Base-by-base conservation (phyloP, 1,140 invertebrate species). In the Lasioglossum baleicum region DNA sequence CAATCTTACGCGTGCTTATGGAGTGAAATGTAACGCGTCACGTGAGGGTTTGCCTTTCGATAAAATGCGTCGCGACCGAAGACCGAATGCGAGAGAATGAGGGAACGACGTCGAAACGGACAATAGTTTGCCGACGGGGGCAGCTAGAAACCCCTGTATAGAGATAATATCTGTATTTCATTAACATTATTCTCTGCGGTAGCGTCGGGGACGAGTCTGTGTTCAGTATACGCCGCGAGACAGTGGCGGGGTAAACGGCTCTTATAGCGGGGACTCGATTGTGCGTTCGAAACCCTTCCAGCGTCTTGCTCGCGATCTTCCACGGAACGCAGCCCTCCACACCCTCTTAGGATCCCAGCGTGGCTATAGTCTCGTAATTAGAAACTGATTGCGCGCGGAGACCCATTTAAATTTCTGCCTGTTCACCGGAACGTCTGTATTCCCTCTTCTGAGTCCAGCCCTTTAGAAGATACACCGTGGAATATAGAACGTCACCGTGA, bases 141-240 rank as follows among this genome's bases (percentile, higher is more conserved):
- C 15, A 60, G 53, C 67, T 71, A 68, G 82, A 83, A 80, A 75
- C 83, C 89, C 90, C 89, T 92, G 90, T 91, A 90, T 90, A 89
- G 88, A 93, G 92, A 93, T 92, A 75, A 83, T 92, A 92, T 92
- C 92, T 92, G 91, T 92, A 93, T 93, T 92, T 92, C 92, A 93
- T 93, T 92, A 93, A 92, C 92, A 93, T 93, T 93, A 93, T 93
- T 92, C 92, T 93, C 90, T 82, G 87, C 82, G 89, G 88, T 88
- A 90, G 90, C 90, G 88, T 90, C 84, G 75, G 73, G 44, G 75
- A 79, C 87, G 80, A 81, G 72, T 81, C 75, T 76, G 82, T 70
- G 70, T 82, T 79, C 65, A 69, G 71, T 71, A 63, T 77, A 81
- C 80, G 26, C 44, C 44, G 56, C 78, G 42, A 68, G 63, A 69